Base-by-base conservation (phyloP, 2,797 vertebrate genomes). In the Galagoides demidoff region DNA sequence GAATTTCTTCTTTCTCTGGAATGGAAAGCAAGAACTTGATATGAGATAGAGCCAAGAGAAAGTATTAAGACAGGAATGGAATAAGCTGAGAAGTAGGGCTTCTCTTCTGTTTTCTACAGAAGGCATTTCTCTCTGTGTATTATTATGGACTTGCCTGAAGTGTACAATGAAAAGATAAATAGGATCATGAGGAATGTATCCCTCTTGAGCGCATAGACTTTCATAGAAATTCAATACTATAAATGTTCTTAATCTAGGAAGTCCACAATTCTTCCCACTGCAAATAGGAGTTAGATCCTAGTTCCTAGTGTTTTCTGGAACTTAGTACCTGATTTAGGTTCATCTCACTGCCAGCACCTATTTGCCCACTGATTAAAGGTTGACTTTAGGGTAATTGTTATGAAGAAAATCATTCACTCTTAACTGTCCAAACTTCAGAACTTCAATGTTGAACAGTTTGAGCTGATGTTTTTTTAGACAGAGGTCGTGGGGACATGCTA, bases 121-220 rank as follows among this genome's bases (percentile, higher is more conserved):
- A 76, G 59, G 90, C 22, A 57, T 64, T 43, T 78, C 43, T 59
- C 34, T 70, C 55, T 71, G 16, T 19, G 14, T 29, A 4, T 49
- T 31, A 6, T 6, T 11, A 16, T 39, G 23, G 31, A 31, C 70
- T 55, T 68, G 43, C 4, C 5, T 12, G 2, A 64, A 52, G 25
- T 20, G 3, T 3, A 10, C 10, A 27, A 55, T 2, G 22, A 39
- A 12, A 11, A 71, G 52, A 57, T 13, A 19, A 45, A 37, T 16
- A 7, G 10, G 2, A 7, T 22, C 25, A 0, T 43, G 16, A 22
- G 29, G 49, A 39, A 49, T 9, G 0, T 3, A 17, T 6, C 2
- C 4, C 4, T 39, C n/a, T 68, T 7, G 5, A n/a, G 9, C 23
- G 57, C 16, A 52, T 14, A 14, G 43, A 45, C 64, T 64, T 31